Evolutionary conservation across 2,888 invertebrate species (phyloP).

Genomic region (Poecilus cupreus): DNA sequence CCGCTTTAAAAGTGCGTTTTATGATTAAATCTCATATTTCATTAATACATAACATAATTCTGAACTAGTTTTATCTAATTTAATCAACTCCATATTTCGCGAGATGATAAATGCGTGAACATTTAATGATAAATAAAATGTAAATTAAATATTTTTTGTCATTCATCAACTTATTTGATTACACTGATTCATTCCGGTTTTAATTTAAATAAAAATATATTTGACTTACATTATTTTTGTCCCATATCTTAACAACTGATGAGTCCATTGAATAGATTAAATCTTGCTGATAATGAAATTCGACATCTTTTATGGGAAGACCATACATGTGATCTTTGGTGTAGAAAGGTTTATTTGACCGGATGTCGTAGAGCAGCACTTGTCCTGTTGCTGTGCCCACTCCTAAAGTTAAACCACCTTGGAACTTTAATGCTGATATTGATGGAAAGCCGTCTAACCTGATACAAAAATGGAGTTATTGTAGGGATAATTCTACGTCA

Average conservation of each 20-base stretch:
- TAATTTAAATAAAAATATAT: neutral
- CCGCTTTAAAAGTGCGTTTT: no score
- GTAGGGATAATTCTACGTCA: no score
- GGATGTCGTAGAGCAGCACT: slow-evolving; percentile 94
- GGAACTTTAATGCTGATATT: slow-evolving; percentile 86
- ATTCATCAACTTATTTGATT: no score
- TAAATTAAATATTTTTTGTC: no score
- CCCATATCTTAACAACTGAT: slow-evolving; percentile 93
- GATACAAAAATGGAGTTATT: neutral
- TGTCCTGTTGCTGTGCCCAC: slow-evolving; percentile 97
- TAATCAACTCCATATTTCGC: no score
- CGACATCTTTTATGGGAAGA: slow-evolving; percentile 90
- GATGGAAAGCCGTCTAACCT: slow-evolving; percentile 82
- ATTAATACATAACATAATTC: no score
- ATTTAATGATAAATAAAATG: no score
- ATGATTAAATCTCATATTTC: no score
- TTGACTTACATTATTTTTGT: slow-evolving; percentile 83
- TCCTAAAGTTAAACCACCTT: slow-evolving; percentile 85
- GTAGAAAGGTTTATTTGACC: slow-evolving; percentile 90
- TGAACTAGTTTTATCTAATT: no score
- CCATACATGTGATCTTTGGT: slow-evolving; percentile 97
- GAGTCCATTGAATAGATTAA: slow-evolving; percentile 92
- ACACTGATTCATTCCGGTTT: no score
- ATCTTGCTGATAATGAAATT: slow-evolving; percentile 87
- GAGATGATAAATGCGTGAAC: no score